These are phyloP conservation scores for Cantharis rufa DNA, from an alignment of 2,888 invertebrate genomes.

Conservation along the genomic window DNA sequence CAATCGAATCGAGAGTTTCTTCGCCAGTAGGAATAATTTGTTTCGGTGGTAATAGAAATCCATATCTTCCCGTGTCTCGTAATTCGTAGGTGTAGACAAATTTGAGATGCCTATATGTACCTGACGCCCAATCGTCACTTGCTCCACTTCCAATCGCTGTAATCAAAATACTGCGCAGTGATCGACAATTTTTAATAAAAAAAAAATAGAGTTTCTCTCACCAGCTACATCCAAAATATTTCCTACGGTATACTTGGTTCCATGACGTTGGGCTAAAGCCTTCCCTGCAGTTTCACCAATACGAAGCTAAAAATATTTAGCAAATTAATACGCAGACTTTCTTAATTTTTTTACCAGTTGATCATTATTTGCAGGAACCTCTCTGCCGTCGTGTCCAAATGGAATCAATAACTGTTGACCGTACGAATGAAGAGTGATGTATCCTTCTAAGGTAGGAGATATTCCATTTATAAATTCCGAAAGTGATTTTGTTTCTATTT, in stretches of 20 bases:
- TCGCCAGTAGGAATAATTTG: constrained; percentile 69
- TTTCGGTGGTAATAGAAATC: constrained; percentile 58
- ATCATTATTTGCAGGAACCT: constrained; percentile 63
- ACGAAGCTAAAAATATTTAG: not conserved
- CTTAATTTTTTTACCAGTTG: constrained; percentile 57
- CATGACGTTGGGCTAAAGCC: constrained; percentile 49
- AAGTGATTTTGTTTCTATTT: constrained; percentile 64
- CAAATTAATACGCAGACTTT: not conserved
- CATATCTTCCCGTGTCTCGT: constrained; percentile 63
- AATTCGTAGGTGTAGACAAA: constrained; percentile 69
- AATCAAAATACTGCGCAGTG: not conserved
- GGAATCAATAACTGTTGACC: constrained; percentile 72
- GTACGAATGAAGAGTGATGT: constrained; percentile 75
- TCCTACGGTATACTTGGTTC: constrained; percentile 43
- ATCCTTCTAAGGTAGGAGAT: constrained; percentile 61
- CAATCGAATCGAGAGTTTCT: constrained; percentile 65
- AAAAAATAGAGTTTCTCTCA: too few species aligned
- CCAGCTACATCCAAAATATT: too few species aligned
- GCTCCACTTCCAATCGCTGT: constrained; percentile 66
- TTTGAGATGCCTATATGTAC: constrained; percentile 59
- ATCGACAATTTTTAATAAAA: too few species aligned
- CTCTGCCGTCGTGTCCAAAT: constrained; percentile 65
- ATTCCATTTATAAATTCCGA: constrained; percentile 60
- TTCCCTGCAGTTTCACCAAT: constrained; percentile 23
- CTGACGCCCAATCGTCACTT: constrained; percentile 73